phyloP scores from a whole-genome alignment of 2,888 invertebrate species.

The Drosophila stalkeri region DNA sequence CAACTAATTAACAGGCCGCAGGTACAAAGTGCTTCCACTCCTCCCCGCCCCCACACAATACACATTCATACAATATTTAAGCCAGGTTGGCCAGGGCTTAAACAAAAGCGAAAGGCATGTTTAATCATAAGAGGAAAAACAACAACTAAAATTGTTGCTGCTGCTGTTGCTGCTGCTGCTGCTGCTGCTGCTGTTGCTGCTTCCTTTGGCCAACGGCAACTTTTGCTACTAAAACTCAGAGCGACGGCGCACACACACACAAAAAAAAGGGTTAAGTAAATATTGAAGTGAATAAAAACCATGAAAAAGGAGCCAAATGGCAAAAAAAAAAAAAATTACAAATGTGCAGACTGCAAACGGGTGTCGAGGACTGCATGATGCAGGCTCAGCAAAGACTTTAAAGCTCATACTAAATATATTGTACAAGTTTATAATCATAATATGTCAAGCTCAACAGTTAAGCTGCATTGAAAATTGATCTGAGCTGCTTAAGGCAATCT shows the following conservation, averaged over 20 bases:
- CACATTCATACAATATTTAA: constrained; percentile 74
- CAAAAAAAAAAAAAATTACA: constrained; percentile 42
- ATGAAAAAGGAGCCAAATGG: constrained; percentile 69
- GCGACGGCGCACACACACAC: constrained; percentile 35
- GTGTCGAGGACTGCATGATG: not conserved
- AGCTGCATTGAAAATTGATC: too few relatives aligned
- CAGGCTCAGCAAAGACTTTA: not conserved
- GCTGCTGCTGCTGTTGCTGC: constrained; percentile 38
- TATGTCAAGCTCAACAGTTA: too few relatives aligned
- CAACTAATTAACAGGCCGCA: constrained; percentile 78
- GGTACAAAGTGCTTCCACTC: constrained; percentile 57
- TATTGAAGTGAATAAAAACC: constrained; percentile 80
- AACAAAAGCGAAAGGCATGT: constrained; percentile 80
- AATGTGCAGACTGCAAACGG: not conserved
- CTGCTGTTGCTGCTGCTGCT: constrained; percentile 13
- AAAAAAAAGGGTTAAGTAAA: constrained; percentile 79
- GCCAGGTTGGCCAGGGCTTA: constrained; percentile 68
- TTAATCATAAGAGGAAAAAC: constrained; percentile 80
- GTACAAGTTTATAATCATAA: too few relatives aligned
- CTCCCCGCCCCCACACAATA: constrained; percentile 1
- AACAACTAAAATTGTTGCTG: constrained; percentile 67
- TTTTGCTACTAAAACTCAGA: constrained; percentile 63
- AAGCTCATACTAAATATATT: not conserved
- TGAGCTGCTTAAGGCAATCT: too few relatives aligned
- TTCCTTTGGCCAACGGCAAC: constrained; percentile 68